phyloP scores from a whole-genome alignment of 1,140 invertebrate genomes.

The Planococcus citri region DNA sequence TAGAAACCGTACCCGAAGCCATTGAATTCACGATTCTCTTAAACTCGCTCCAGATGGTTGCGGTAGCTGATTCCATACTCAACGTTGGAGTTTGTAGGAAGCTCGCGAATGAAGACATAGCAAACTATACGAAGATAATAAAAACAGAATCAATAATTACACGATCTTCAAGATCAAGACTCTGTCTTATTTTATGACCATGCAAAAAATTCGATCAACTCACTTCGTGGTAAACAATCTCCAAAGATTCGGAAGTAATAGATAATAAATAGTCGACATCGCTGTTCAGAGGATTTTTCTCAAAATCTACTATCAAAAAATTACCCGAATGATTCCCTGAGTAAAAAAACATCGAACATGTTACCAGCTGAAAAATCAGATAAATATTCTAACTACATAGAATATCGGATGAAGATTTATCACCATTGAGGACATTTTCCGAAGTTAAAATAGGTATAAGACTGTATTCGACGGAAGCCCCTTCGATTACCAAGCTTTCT shows the following conservation, averaged over 20 bases:
- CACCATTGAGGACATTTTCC: conserved; percentile 48
- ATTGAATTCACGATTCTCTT: conserved; percentile 32
- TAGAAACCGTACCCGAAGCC: conserved; percentile 40
- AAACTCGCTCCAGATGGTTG: conserved; percentile 28
- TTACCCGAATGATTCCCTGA: conserved; percentile 49
- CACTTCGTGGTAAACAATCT: conserved; percentile 69
- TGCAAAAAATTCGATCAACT: conserved; percentile 27
- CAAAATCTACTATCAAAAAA: conserved; percentile 61
- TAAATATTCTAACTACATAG: background rate
- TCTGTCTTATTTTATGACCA: background rate
- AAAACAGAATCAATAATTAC: conserved; percentile 15
- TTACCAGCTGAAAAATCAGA: background rate
- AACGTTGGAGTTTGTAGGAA: conserved; percentile 48
- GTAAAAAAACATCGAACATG: conserved; percentile 26
- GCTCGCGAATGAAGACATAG: conserved; percentile 55
- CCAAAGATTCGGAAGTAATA: conserved; percentile 56
- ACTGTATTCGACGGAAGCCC: conserved; percentile 57
- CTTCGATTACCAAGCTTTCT: conserved; percentile 67
- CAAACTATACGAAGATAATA: conserved; percentile 44
- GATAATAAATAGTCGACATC: conserved; percentile 56
- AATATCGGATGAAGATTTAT: no score
- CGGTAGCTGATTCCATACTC: conserved; percentile 27
- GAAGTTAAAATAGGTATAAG: conserved; percentile 57
- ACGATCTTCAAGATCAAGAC: background rate
- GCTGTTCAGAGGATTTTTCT: conserved; percentile 52